Conservation (phyloP, 1,140 invertebrate species). For the Rhopalosiphum padi region DNA sequence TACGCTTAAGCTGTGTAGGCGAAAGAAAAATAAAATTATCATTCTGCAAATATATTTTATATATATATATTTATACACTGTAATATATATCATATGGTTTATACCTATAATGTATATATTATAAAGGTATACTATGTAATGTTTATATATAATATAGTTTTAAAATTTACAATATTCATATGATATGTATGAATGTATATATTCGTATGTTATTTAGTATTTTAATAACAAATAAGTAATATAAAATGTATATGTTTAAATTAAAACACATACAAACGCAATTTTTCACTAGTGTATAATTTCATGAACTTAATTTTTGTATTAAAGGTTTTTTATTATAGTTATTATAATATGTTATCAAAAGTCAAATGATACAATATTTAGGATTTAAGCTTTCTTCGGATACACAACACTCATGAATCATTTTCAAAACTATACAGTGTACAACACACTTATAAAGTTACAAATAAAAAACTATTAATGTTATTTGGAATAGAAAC, state of each 20-base stretch:
- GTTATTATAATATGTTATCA: neutral
- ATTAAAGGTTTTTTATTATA: neutral
- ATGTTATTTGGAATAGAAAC: neutral
- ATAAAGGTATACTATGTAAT: neutral
- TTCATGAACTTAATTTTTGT: neutral
- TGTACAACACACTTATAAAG: neutral
- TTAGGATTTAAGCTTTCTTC: neutral
- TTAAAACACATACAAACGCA: neutral
- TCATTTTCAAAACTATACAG: neutral
- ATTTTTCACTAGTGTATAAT: neutral
- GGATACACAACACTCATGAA: neutral
- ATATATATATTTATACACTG: neutral
- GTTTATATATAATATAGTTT: neutral
- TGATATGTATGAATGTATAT: too few species aligned
- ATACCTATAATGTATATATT: neutral
- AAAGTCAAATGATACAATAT: neutral
- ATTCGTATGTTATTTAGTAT: neutral
- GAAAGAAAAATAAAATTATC: neutral
- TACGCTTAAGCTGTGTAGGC: neutral
- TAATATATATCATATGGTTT: too few species aligned
- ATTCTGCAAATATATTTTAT: neutral
- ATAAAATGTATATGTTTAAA: neutral
- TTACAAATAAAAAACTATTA: neutral
- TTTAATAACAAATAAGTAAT: neutral
- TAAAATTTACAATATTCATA: neutral